These are phyloP conservation scores for Callochromis pleurospilus DNA, from an alignment of 2,113 vertebrate species.

Conservation along the genomic window DNA sequence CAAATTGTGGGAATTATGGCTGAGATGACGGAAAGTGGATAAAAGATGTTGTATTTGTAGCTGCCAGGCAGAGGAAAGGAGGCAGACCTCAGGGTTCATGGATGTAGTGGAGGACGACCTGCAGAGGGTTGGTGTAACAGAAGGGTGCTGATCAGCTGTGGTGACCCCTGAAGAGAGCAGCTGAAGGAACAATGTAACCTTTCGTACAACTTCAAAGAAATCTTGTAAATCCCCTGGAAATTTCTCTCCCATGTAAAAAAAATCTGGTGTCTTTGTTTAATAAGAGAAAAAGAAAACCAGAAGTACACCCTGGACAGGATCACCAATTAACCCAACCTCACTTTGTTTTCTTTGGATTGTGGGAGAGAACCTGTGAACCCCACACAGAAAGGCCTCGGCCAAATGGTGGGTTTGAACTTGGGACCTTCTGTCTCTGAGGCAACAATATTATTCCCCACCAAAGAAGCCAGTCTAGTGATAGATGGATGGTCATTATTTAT, in stretches of 20 bases:
- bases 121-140: neutral
- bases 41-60: neutral
- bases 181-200: neutral
- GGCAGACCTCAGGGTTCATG: neutral
- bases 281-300: neutral
- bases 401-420: neutral
- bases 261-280: neutral
- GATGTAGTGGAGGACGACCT: neutral
- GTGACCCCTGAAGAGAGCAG: neutral
- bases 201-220: neutral
- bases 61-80: neutral
- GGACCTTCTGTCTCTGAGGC: neutral
- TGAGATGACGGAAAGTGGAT: neutral
- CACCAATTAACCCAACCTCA: neutral
- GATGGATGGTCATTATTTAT: neutral
- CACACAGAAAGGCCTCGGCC: neutral
- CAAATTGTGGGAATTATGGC: neutral
- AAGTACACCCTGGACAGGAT: neutral
- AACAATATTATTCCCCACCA: neutral
- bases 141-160: neutral
- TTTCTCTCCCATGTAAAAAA: neutral
- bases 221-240: neutral
- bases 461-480: neutral
- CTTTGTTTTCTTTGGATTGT: neutral
- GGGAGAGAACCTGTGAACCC: neutral